Evolutionary conservation across 2,888 invertebrate species (phyloP), one percentile per base, ranked within the genome.

Genomic region (Oscheius sp.): DNA sequence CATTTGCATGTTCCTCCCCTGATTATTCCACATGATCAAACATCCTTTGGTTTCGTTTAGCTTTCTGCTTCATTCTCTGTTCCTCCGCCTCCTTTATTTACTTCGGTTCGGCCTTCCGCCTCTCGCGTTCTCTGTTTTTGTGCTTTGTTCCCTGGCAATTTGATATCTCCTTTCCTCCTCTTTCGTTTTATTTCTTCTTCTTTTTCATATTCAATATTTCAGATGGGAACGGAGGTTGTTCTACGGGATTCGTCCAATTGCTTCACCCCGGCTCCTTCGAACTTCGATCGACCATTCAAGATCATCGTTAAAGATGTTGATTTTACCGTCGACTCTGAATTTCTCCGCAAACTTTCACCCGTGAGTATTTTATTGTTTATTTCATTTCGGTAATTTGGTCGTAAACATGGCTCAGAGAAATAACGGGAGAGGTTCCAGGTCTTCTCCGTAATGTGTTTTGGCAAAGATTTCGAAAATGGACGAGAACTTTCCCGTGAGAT

Each of bases 401-500:
- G n/a, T n/a, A n/a, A n/a, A n/a, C n/a, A n/a, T n/a, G n/a, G n/a
- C n/a, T n/a, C n/a, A n/a, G n/a, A n/a, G n/a, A 59, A 41, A 41
- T 4, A 22, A 3, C 24, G 4, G 3, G 4, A 22, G 14, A 4
- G 24, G 45, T 71, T 75, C n/a, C 67, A 75, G 75, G 76, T 82
- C 17, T 83, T 83, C 75, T 78, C 73, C 24, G 63, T 78, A n/a
- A 83, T 83, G 82, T 82, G 80, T 65, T 82, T 71, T 38, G 82
- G 82, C 44, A 80, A 78, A 71, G 82, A 82, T 59, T 82, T 82
- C 49, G 82, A 82, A 36, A 78, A 80, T 59, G 77, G 76, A 3
- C 72, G 80, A 59, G 82, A 82, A 44, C 56, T 80, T 38, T 75
- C 77, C 3, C 67, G 82, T 2, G 82, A 82, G 62, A 82, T 83